Conservation (phyloP, 2,113 vertebrate genomes). For the Euleptes europaea region DNA sequence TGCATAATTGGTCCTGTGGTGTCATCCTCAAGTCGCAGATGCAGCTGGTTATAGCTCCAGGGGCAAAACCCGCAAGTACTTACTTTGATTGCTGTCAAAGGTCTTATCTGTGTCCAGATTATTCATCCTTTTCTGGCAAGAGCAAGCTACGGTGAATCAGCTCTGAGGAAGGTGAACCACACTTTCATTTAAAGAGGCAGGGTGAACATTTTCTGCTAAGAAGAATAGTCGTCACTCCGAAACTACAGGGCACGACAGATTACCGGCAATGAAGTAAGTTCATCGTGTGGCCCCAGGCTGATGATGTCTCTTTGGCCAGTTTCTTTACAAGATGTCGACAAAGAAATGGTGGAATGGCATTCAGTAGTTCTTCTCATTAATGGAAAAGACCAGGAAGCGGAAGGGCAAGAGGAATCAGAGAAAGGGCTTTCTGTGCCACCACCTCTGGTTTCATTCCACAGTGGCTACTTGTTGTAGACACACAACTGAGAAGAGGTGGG, state of each 20-base stretch:
- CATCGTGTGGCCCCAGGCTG: neutral
- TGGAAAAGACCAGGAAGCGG: neutral
- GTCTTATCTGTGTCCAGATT: constrained; percentile 25
- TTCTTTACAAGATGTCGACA: neutral
- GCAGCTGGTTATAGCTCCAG: constrained; percentile 10
- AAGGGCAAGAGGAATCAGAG: neutral
- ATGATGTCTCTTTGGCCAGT: neutral
- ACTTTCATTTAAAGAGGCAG: neutral
- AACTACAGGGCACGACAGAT: neutral
- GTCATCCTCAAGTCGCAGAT: constrained; percentile 28
- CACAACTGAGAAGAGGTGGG: too few relatives aligned
- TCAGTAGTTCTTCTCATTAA: neutral
- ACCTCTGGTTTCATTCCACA: neutral
- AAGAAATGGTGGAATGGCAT: neutral
- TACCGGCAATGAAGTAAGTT: neutral
- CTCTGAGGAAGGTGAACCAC: neutral
- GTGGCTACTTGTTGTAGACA: neutral
- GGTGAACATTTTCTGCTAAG: neutral
- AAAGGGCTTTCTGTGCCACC: neutral
- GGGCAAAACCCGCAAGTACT: constrained; percentile 22
- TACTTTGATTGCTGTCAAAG: constrained; percentile 41
- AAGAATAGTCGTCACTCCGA: neutral
- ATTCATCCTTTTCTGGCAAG: constrained; percentile 17
- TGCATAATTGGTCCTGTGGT: constrained; percentile 3
- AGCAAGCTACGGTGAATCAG: constrained; percentile 26